phyloP scores from a whole-genome alignment of 30 jellyfish, hydroid and myxozoan species.

The Chrysaora quinquecirrha region DNA sequence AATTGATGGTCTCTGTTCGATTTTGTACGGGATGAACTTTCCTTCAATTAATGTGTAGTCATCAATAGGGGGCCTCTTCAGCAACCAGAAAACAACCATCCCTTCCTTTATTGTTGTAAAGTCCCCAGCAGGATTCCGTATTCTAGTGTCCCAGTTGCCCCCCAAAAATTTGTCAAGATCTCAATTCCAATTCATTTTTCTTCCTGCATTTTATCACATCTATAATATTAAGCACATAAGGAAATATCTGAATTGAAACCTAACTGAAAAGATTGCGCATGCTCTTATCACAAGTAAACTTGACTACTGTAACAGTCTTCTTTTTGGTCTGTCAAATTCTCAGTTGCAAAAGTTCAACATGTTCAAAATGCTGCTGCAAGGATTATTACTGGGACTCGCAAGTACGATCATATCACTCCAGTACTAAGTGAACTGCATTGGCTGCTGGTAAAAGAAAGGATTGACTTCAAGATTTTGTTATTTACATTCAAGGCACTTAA shows the following conservation, averaged over 20 bases:
- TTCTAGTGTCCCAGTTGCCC: neutral
- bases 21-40: no score
- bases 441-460: constrained; percentile 72
- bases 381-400: neutral
- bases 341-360: constrained; percentile 3
- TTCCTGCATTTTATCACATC: no score
- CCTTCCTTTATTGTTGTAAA: no score
- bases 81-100: no score
- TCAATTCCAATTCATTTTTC: no score
- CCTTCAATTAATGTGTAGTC: no score
- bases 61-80: neutral
- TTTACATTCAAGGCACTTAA: constrained; percentile 23
- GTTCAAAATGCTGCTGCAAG: constrained; percentile 33
- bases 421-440: constrained; percentile 45
- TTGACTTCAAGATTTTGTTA: constrained; percentile 42
- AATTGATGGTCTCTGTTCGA: no score
- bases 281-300: constrained; percentile 26
- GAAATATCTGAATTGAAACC: constrained; percentile 4
- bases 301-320: constrained; percentile 42
- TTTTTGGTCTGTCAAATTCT: constrained; percentile 32
- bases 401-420: constrained; percentile 29
- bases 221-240: no score
- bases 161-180: neutral
- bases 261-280: constrained; percentile 13
- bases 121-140: no score